A percentile compares a stretch with the other conserved stretches of the same genome.
These are phyloP conservation scores for Pollenia angustigena DNA, from an alignment of 2,888 invertebrate genomes.

Conservation along the genomic window DNA sequence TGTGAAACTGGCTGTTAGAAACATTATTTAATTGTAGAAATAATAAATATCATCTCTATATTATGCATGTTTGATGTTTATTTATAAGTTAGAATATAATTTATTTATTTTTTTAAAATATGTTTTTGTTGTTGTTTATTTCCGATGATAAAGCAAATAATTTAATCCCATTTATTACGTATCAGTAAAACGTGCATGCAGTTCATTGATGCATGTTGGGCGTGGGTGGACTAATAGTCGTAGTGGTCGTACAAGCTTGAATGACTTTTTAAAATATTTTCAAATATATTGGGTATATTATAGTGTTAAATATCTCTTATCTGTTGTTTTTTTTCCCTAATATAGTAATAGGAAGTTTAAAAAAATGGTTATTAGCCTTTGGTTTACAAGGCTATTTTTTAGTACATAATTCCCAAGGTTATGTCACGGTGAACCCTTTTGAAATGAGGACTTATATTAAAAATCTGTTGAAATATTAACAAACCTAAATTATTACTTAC, in stretches of 20 bases:
- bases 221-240: slow-evolving; percentile 26
- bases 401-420: too few relatives aligned
- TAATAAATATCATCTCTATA: too few relatives aligned
- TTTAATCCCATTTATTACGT: slow-evolving; percentile 30
- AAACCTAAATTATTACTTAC: too few relatives aligned
- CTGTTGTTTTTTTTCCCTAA: slow-evolving; percentile 1
- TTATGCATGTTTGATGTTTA: neutral
- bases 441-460: too few relatives aligned
- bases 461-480: too few relatives aligned
- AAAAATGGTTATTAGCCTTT: too few relatives aligned
- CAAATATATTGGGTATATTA: neutral
- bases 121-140: slow-evolving; percentile 31
- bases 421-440: too few relatives aligned
- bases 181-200: slow-evolving; percentile 55
- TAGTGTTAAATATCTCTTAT: slow-evolving; percentile 16
- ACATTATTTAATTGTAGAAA: too few relatives aligned
- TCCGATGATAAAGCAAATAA: slow-evolving; percentile 50
- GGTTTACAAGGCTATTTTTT: too few relatives aligned
- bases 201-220: slow-evolving; percentile 25
- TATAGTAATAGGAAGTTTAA: too few relatives aligned
- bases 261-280: neutral
- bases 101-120: neutral
- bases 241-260: neutral
- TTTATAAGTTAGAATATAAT: neutral
- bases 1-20: too few relatives aligned